Conservation (phyloP, 2,113 vertebrate genomes). For the Entomyzon cyanotis region DNA sequence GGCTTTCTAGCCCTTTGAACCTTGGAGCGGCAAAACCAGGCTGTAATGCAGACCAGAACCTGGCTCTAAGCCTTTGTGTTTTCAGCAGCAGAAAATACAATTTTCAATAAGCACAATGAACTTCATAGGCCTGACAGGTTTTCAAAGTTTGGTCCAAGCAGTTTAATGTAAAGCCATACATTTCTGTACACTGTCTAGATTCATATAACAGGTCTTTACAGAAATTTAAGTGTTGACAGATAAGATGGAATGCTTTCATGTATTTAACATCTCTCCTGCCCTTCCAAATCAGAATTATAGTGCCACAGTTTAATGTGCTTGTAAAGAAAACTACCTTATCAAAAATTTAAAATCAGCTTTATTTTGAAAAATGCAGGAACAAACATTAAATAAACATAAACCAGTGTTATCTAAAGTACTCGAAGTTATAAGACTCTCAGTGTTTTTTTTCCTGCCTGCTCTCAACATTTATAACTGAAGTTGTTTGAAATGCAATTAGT, state of each 20-base stretch:
- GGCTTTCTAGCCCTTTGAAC: not conserved
- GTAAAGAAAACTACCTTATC: constrained; percentile 48
- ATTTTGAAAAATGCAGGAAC: constrained; percentile 50
- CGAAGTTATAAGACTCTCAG: constrained; percentile 30
- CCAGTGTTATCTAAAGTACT: constrained; percentile 49
- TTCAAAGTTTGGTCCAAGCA: not conserved
- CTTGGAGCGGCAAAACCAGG: not conserved
- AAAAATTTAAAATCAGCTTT: constrained; percentile 51
- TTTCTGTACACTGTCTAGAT: not conserved
- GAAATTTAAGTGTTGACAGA: constrained; percentile 9
- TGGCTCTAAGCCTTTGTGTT: not conserved
- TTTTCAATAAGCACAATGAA: constrained; percentile 6
- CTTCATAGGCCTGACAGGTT: not conserved
- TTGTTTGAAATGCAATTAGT: constrained; percentile 65
- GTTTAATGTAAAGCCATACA: not conserved
- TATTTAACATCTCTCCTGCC: constrained; percentile 34
- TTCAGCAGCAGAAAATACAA: constrained; percentile 22
- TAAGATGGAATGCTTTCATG: constrained; percentile 40
- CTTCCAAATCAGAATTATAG: constrained; percentile 41
- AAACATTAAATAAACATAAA: constrained; percentile 53
- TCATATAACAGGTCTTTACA: not conserved
- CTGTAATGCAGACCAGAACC: not conserved
- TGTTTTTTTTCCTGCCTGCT: constrained; percentile 3
- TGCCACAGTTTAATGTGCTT: not conserved
- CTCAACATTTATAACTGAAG: constrained; percentile 31